A percentile compares a stretch with the other conserved stretches of the same genome.
These are phyloP conservation scores for Cavia porcellus DNA, from an alignment of 2,113 vertebrate species.

Conservation along the genomic window DNA sequence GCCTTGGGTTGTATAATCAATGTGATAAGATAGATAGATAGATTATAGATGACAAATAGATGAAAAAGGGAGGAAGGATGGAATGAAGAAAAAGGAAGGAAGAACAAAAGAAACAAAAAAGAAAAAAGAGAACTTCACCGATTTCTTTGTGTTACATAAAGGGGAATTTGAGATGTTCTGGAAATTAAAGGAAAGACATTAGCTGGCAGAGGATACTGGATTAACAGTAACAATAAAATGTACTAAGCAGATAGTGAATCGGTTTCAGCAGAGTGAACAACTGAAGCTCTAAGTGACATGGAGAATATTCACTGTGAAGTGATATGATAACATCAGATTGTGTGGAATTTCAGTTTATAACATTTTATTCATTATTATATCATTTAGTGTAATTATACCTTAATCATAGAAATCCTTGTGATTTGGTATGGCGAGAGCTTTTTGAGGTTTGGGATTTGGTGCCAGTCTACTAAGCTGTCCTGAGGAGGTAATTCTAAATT, in stretches of 20 bases:
- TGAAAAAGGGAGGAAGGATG: not conserved
- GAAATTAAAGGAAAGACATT: slow-evolving; percentile 28
- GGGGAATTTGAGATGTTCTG: not conserved
- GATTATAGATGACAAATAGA: not conserved
- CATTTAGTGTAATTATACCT: not conserved
- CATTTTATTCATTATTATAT: not conserved
- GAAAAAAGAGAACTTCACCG: not conserved
- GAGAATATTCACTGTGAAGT: not conserved
- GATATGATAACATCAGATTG: not conserved
- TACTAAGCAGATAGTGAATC: not conserved
- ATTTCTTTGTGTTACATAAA: not conserved
- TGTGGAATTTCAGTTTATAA: not conserved
- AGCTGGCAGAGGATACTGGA: not conserved
- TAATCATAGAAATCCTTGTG: not conserved
- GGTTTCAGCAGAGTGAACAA: not conserved
- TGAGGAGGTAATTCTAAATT: not conserved
- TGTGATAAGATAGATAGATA: not conserved
- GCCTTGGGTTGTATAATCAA: not conserved
- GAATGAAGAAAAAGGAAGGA: no score
- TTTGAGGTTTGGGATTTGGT: not conserved
- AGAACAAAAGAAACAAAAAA: not conserved
- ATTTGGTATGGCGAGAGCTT: not conserved
- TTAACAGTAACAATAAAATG: not conserved
- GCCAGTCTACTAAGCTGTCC: not conserved
- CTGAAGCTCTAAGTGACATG: not conserved